These are phyloP conservation scores for Sarcophaga bullata DNA, from an alignment of 1,140 invertebrate genomes.

Conservation along the genomic window DNA sequence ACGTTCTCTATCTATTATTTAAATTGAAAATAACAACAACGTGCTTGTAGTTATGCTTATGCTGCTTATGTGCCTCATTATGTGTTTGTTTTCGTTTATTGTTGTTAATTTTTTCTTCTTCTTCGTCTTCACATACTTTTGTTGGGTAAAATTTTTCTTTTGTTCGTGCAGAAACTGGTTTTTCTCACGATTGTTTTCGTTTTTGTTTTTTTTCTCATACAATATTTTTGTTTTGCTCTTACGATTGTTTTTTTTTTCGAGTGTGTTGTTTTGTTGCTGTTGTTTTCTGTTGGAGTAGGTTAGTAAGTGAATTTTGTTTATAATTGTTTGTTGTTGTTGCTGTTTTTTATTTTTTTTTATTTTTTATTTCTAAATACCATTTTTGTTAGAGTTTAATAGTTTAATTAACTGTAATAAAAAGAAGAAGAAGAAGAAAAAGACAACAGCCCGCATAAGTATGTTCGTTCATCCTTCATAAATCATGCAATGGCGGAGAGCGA, in stretches of 20 bases:
- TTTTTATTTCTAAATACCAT: too few species aligned
- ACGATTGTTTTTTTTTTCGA: background rate
- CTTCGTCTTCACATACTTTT: background rate
- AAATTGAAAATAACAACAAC: too few species aligned
- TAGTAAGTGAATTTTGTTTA: constrained; percentile 12
- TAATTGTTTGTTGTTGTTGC: background rate
- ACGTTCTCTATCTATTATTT: too few species aligned
- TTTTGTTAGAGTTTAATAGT: background rate
- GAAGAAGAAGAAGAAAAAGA: too few species aligned
- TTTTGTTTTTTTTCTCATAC: background rate
- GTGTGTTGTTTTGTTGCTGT: background rate
- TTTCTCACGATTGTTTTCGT: background rate
- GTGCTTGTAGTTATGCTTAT: too few species aligned
- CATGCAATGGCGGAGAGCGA: too few species aligned
- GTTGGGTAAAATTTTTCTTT: too few species aligned
- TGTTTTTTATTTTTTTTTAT: background rate
- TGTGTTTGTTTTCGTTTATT: too few species aligned
- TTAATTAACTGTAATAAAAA: background rate
- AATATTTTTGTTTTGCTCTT: background rate
- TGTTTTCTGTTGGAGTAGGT: background rate
- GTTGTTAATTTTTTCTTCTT: too few species aligned
- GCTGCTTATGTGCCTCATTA: too few species aligned
- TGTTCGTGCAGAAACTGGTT: background rate
- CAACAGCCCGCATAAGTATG: too few species aligned
- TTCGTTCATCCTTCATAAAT: too few species aligned